Base-by-base conservation (phyloP, 2,113 vertebrate species). In the Chrysochloris asiatica region DNA sequence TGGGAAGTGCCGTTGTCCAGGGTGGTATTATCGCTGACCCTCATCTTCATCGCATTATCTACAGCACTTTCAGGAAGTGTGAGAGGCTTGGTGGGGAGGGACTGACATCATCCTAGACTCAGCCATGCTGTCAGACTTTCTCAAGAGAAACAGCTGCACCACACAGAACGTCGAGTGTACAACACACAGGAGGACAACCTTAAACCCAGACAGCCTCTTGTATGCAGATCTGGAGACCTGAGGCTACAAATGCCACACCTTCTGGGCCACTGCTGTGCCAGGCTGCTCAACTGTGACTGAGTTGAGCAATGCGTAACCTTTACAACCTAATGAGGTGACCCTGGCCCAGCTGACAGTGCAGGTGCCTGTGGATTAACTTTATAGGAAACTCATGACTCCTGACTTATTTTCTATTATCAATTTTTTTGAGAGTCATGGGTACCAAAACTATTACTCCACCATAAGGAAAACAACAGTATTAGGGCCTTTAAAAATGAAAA, bases 21-120 rank as follows among this genome's bases (percentile, higher is more conserved):
- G 65, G 72, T 26, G 5, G 6, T 4, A 4, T 43, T 92, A 79
- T 93, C 77, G 14, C 77, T 3, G 11, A 10, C 0, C 45, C 90
- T 86, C 94, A 86, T 80, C 92, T 90, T 22, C 6, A 9, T 33
- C 19, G 54, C 8, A 9, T 93, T 94, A 94, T 95, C 95, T 79
- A 17, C 54, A 43, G 4, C 36, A 4, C 59, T 76, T 54, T 76
- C 77, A 91, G 95, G 94, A 95, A 95, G 92, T 54, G 0, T 0
- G 3, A 22, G 52, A 61, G 52, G 16, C 76, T 73, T 28, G 69
- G 56, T 7, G 6, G 2, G 12, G 89, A 63, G 56, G 76, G 79
- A 17, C 71, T 19, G n/a, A 65, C 79, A 13, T 1, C 22, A 22
- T 48, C 77, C 72, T 26, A 48, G 47, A 43, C 50, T 33, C 22